Conservation (phyloP, 2,888 invertebrate genomes). For the Pseudococcus viburni region DNA sequence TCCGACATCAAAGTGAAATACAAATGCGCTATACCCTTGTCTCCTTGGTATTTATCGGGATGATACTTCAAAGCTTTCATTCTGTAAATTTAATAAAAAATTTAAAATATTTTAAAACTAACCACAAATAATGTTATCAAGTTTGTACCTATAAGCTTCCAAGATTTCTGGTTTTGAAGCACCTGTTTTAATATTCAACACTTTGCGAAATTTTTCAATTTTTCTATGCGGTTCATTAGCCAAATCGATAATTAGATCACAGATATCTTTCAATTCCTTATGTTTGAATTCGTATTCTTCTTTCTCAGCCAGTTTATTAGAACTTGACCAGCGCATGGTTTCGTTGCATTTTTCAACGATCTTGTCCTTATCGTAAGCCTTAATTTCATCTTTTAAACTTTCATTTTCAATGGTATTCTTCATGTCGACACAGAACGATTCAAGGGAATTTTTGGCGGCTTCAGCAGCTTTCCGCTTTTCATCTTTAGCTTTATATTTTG, state of each 20-base stretch:
- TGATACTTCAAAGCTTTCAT: not conserved
- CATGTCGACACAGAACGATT: slow-evolving; percentile 95
- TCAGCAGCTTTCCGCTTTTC: slow-evolving; percentile 88
- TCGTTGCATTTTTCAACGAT: slow-evolving; percentile 91
- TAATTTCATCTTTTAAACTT: slow-evolving; percentile 84
- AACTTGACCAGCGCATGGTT: slow-evolving; percentile 87
- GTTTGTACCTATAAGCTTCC: no score
- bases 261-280: slow-evolving; percentile 91
- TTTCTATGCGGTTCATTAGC: no score
- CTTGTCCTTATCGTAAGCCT: slow-evolving; percentile 80
- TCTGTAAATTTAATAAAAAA: not conserved
- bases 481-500: slow-evolving; percentile 89
- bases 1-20: not conserved
- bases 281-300: slow-evolving; percentile 96
- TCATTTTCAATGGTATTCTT: slow-evolving; percentile 96
- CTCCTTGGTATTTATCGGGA: not conserved
- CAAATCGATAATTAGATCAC: slow-evolving; percentile 86
- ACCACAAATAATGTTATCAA: no score
- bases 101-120: no score
- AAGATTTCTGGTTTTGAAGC: no score
- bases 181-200: no score
- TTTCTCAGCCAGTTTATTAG: slow-evolving; percentile 90
- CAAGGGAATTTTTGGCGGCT: slow-evolving; percentile 87
- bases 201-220: no score
- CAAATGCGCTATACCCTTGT: not conserved